A percentile compares a stretch with the other conserved stretches of the same genome.
Evolutionary conservation across 2,888 invertebrate genomes (phyloP).

Genomic region (Callyntrura sp.): DNA sequence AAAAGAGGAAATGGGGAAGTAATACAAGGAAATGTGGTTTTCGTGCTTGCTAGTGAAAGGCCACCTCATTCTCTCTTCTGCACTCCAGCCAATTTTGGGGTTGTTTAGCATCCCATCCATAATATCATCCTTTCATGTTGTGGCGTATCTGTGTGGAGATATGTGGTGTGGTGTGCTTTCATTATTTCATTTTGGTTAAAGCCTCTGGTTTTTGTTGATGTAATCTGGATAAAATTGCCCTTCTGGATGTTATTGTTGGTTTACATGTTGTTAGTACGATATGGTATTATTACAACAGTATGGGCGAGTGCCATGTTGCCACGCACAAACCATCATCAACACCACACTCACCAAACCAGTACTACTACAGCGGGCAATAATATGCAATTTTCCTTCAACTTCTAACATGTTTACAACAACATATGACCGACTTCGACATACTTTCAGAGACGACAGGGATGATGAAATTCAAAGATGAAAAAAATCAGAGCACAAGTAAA

Average conservation of each 20-base stretch:
- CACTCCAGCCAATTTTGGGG: conserved; percentile 63
- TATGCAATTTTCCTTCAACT: not conserved
- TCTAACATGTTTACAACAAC: not conserved
- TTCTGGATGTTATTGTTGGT: conserved; percentile 8
- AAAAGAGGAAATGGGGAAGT: conserved; percentile 56
- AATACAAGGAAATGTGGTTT: conserved; percentile 63
- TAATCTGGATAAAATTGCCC: conserved; percentile 57
- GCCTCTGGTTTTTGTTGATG: conserved; percentile 48
- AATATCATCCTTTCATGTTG: conserved; percentile 44
- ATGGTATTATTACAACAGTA: not conserved
- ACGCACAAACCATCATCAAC: conserved; percentile 2
- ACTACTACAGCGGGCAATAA: not conserved
- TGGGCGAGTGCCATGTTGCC: not conserved
- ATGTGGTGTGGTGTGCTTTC: conserved; percentile 28
- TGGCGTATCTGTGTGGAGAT: not conserved
- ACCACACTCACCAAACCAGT: not conserved
- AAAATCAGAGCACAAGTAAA: too few relatives aligned
- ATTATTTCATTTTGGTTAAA: conserved; percentile 55
- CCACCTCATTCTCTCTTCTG: conserved; percentile 45
- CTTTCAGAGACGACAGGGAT: too few relatives aligned
- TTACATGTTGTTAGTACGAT: not conserved
- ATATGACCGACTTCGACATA: not conserved
- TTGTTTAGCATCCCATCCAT: conserved; percentile 55
- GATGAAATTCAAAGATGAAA: too few relatives aligned
- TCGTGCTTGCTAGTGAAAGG: conserved; percentile 50